Evolutionary conservation across 2,888 invertebrate species (phyloP), one percentile per base, ranked within the genome.

Genomic region (Hoplodrina ambigua): DNA sequence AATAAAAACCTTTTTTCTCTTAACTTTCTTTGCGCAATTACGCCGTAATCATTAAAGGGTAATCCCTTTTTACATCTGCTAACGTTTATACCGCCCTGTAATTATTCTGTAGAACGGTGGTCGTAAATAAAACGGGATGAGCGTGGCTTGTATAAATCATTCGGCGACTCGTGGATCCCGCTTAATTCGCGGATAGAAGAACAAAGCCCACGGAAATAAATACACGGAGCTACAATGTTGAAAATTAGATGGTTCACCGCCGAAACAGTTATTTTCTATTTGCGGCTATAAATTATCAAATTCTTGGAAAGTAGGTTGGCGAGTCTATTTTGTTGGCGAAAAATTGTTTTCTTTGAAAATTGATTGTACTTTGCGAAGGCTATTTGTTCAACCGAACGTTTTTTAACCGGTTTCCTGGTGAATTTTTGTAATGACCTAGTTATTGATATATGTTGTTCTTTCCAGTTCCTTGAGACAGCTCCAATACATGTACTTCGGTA

Each of bases 121-220:
- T 89, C 94, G 94, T 95, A 96, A 96, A 96, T 95, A 94, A 95
- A 94, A 80, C 88, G 90, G 95, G 94, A 94, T 95, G 93, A 94
- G 90, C 93, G 90, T 89, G 90, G 92, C 92, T 93, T 93, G 91
- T 94, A 94, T 95, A 96, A 96, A 95, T 95, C 95, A 95, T 95
- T 95, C 91, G 92, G 88, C 87, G 89, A 82, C 69, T 87, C 83
- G 85, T 80, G 90, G 88, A 91, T 92, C 91, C 91, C 87, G 88
- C 81, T 93, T 95, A 94, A 94, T 94, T 94, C 94, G 92, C 89
- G 93, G 92, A 94, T 94, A 94, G 92, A 94, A 94, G 94, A 94
- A 94, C 94, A 94, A 95, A 94, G 93, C 94, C 92, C 88, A 87
- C 88, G 85, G 89, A 93, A 94, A 94, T 94, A 94, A 94, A 95